phyloP scores from a whole-genome alignment of 2,797 vertebrate genomes.

The Macrochelys suwanniensis region DNA sequence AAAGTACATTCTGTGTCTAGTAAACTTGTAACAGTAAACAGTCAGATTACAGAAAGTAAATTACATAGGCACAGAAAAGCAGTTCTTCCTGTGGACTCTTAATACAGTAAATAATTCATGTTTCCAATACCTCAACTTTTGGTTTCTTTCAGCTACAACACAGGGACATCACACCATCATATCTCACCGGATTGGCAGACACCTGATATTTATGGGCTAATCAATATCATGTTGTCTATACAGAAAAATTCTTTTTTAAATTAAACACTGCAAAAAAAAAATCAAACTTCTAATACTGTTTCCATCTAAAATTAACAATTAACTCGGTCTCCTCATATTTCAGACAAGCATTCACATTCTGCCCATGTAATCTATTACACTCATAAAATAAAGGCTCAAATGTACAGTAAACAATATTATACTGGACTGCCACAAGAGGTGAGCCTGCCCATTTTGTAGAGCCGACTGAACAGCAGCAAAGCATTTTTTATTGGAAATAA shows the following conservation, averaged over 20 bases:
- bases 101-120: not conserved
- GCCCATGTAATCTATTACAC: not conserved
- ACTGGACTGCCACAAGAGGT: not conserved
- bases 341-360: not conserved
- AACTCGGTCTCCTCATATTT: not conserved
- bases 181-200: not conserved
- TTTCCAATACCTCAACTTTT: not conserved
- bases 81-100: not conserved
- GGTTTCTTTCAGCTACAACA: not conserved
- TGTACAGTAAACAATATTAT: not conserved
- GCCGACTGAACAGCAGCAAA: not conserved
- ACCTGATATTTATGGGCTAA: not conserved
- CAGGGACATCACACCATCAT: not conserved
- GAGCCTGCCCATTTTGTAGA: not conserved
- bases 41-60: not conserved
- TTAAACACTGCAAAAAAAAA: not conserved
- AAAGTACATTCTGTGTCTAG: not conserved
- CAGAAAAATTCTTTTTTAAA: not conserved
- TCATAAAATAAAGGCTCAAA: not conserved
- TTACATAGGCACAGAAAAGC: not conserved
- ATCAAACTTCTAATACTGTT: not conserved
- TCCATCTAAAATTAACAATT: not conserved
- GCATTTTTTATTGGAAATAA: conserved; percentile 1
- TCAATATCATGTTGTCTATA: not conserved
- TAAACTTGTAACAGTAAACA: not conserved